Evolutionary conservation across 2,888 invertebrate species (phyloP), one percentile per base, ranked within the genome.

Genomic region (Syrista parreyssii): DNA sequence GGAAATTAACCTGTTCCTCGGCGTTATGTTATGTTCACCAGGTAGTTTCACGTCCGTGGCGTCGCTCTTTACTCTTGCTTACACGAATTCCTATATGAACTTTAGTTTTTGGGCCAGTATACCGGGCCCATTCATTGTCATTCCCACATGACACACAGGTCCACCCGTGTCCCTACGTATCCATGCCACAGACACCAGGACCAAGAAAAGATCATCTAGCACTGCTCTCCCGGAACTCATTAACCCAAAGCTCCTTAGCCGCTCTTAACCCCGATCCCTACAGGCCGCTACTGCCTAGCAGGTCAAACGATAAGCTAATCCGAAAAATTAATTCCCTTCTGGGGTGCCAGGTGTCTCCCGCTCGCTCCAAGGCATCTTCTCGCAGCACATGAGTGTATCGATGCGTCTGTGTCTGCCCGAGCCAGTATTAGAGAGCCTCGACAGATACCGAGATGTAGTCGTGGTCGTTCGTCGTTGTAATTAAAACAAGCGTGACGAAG

Each of bases 251-350:
- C 86, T 82, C 85, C 86, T 89, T 86, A 89, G 84, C 85, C 82
- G 85, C 86, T 83, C 84, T 88, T 88, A 88, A 86, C 88, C 87
- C 83, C 85, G 86, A 87, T 90, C 85, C 80, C 78, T 75, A 76
- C 81, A 79, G 82, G n/a, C 69, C 15, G 40, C 40, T 40, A 40
- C 40, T 83, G 82, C 84, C 82, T 86, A 84, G 82, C 81, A 85
- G 84, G 85, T 85, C 81, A 77, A 78, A 84, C 87, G 89, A 90
- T 90, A 88, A 90, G 86, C 88, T 91, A 89, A 91, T 91, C 91
- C 89, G 83, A 89, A 88, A 90, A 91, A 91, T 89, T 88, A 90
- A 91, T 91, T 91, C 90, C 84, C 84, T 83, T 83, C 83, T 81
- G 83, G 81, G 74, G 79, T 84, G 87, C 88, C 89, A 89, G 88